Evolutionary conservation across 1,140 invertebrate genomes (phyloP).

Genomic region (Melipona quadrifasciata): DNA sequence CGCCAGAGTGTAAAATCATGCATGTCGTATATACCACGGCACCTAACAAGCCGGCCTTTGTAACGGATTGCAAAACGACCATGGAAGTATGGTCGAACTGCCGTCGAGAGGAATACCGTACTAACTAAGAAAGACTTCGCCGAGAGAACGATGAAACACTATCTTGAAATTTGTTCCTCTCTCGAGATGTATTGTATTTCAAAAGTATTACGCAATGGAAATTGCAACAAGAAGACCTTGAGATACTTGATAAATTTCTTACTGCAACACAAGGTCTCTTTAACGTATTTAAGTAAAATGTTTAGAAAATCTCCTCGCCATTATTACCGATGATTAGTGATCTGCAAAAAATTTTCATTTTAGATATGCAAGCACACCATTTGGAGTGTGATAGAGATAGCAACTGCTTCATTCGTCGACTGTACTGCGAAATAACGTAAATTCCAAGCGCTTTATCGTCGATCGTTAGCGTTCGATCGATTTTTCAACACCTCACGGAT

Average conservation of each 20-base stretch:
- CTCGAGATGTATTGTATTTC: not conserved
- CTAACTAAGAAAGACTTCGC: not conserved
- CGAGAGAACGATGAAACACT: constrained; percentile 8
- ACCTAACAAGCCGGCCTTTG: constrained; percentile 51
- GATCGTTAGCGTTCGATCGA: not conserved
- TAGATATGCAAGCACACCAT: not conserved
- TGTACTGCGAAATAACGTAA: not conserved
- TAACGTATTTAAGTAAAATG: not conserved
- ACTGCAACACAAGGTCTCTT: too few species aligned
- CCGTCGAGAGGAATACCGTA: not conserved
- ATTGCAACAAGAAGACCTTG: not conserved
- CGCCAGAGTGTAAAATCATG: constrained; percentile 48
- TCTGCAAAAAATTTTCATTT: not conserved
- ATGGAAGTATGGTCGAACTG: constrained; percentile 26
- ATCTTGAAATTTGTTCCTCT: not conserved
- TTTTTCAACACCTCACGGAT: not conserved
- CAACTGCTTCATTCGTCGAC: not conserved
- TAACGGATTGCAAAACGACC: constrained; percentile 47
- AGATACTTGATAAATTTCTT: not conserved
- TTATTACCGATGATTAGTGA: too few species aligned
- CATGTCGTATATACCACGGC: constrained; percentile 29
- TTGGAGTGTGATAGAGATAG: not conserved
- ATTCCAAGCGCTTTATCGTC: not conserved
- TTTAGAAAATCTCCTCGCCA: too few species aligned
- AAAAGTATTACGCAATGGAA: not conserved